Evolutionary conservation across 2,888 invertebrate genomes (phyloP).

Genomic region (Tethea ocularis): DNA sequence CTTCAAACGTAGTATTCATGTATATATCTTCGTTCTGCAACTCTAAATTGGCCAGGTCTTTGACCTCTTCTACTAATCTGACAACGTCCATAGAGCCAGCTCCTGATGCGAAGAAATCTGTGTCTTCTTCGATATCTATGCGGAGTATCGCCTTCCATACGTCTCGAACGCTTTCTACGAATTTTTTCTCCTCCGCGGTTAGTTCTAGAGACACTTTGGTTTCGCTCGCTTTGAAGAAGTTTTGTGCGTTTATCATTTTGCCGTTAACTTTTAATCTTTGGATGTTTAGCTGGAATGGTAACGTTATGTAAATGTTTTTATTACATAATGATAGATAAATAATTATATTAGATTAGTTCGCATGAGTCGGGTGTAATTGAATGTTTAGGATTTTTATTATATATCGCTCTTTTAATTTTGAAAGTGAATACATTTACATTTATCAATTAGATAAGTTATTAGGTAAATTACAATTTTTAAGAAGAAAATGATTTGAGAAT

Average conservation of each 20-base stretch:
- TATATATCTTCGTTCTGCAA: conserved; percentile 96
- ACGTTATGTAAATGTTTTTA: background rate
- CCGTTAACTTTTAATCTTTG: conserved; percentile 90
- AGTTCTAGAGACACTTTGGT: conserved; percentile 85
- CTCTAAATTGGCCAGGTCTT: conserved; percentile 89
- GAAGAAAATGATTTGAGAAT: too few species aligned
- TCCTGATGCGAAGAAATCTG: conserved; percentile 97
- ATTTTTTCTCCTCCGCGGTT: conserved; percentile 88
- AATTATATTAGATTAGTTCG: background rate
- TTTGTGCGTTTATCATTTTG: conserved; percentile 92
- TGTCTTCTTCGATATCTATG: conserved; percentile 88
- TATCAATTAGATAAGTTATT: too few species aligned
- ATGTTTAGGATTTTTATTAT: too few species aligned
- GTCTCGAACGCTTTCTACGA: conserved; percentile 85
- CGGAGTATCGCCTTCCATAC: conserved; percentile 95
- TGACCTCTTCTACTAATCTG: conserved; percentile 95
- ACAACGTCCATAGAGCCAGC: conserved; percentile 99
- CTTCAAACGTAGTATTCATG: conserved; percentile 94
- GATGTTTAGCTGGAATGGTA: conserved; percentile 86
- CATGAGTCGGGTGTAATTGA: too few species aligned
- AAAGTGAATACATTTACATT: too few species aligned
- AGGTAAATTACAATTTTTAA: too few species aligned
- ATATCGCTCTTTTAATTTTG: too few species aligned
- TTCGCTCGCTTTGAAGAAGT: conserved; percentile 88
- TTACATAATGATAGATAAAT: background rate